Conservation (phyloP, 2,797 vertebrate species). For the Eurystomus glaucurus region DNA sequence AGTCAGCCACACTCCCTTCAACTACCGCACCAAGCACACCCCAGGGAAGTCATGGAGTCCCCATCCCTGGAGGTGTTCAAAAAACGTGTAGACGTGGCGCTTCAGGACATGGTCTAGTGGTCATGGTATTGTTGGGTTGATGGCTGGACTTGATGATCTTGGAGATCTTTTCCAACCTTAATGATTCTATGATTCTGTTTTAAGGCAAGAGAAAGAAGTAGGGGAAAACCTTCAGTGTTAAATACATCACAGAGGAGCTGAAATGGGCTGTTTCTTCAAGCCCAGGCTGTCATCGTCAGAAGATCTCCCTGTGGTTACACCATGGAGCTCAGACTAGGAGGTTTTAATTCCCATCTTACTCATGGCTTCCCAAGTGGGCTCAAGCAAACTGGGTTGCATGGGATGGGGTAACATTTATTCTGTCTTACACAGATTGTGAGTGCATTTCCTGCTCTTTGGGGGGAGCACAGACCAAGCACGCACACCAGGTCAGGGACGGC, state of each 20-base stretch:
- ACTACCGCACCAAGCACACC: background rate
- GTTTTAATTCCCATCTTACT: background rate
- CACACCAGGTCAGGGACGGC: background rate
- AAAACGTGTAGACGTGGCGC: too few species aligned
- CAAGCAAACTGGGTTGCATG: background rate
- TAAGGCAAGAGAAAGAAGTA: background rate
- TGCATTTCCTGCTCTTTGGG: background rate
- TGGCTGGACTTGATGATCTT: too few species aligned
- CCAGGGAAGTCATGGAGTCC: too few species aligned
- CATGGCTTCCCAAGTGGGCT: background rate
- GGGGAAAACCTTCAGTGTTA: background rate
- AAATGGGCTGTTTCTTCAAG: background rate
- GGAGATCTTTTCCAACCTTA: too few species aligned
- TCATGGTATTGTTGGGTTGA: too few species aligned
- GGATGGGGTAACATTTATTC: background rate
- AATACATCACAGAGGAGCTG: background rate
- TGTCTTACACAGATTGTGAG: background rate
- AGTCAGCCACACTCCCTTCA: accelerated
- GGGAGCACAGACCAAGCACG: background rate
- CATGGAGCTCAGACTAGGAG: accelerated
- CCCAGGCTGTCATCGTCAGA: background rate
- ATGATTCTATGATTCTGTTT: background rate
- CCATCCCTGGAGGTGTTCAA: too few species aligned
- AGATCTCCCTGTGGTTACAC: background rate
- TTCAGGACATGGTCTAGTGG: too few species aligned